Conservation (phyloP, 1,140 invertebrate genomes). For the Achatina immaculata region DNA sequence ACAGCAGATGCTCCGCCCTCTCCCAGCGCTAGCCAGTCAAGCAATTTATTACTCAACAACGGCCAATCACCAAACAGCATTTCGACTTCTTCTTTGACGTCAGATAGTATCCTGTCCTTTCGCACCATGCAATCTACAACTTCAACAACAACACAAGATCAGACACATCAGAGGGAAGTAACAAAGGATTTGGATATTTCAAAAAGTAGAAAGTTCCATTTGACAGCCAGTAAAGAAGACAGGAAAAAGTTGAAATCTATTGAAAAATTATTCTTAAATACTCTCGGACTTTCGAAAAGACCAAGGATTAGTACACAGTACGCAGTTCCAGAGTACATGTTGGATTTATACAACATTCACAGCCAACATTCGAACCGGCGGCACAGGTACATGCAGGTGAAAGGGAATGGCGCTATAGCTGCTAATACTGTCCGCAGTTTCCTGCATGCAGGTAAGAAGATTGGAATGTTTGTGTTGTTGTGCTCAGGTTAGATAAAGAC, state of each 20-base stretch:
- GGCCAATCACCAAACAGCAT: background rate
- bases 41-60: background rate
- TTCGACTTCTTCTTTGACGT: background rate
- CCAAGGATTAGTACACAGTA: conserved; percentile 74
- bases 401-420: conserved; percentile 68
- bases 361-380: conserved; percentile 15
- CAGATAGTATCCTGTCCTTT: background rate
- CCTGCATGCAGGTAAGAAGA: conserved; percentile 81
- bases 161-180: background rate
- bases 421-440: conserved; percentile 91
- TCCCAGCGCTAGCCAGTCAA: background rate
- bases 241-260: conserved; percentile 70
- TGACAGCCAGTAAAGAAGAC: background rate
- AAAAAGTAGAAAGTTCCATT: background rate
- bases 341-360: conserved; percentile 77
- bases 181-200: background rate
- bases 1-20: background rate
- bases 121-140: background rate
- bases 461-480: background rate
- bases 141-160: background rate
- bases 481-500: too few relatives aligned
- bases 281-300: conserved; percentile 81
- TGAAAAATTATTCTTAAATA: conserved; percentile 79
- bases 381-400: conserved; percentile 41
- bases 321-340: conserved; percentile 83